A percentile compares a stretch with the other conserved stretches of the same genome.
Evolutionary conservation across 2,797 vertebrate genomes (phyloP).

Genomic region (Coilia nasus): DNA sequence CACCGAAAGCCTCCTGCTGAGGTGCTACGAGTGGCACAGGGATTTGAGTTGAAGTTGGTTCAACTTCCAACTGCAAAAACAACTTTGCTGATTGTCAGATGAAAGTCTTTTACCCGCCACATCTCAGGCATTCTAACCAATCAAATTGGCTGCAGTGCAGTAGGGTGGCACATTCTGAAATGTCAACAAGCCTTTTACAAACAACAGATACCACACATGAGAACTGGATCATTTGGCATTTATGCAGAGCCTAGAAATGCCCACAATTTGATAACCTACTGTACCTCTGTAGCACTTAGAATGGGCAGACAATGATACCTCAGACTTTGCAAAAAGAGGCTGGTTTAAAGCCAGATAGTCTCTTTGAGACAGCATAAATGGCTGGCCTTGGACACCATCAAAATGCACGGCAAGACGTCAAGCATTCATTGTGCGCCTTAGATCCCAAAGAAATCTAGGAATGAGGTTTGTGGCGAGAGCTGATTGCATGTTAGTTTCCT

Average conservation of each 20-base stretch:
- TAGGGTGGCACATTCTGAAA: neutral
- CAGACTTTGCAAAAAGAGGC: neutral
- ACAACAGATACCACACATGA: neutral
- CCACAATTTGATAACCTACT: neutral
- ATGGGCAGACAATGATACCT: neutral
- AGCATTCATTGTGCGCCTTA: neutral
- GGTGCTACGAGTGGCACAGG: neutral
- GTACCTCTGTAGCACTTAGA: neutral
- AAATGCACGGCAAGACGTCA: neutral
- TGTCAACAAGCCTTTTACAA: neutral
- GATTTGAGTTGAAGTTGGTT: neutral
- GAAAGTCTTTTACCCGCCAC: neutral
- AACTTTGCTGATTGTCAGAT: neutral
- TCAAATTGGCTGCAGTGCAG: neutral
- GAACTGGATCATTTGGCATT: neutral
- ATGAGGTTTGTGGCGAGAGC: neutral
- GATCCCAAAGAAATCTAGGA: conserved; percentile 1
- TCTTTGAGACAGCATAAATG: neutral
- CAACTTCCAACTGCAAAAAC: neutral
- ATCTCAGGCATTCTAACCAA: neutral
- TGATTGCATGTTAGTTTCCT: conserved; percentile 8
- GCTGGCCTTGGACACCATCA: neutral
- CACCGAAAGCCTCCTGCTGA: neutral
- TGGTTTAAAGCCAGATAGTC: neutral
- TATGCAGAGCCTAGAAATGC: neutral